Conservation (phyloP, 2,113 vertebrate genomes). For the Megalops atlanticus region DNA sequence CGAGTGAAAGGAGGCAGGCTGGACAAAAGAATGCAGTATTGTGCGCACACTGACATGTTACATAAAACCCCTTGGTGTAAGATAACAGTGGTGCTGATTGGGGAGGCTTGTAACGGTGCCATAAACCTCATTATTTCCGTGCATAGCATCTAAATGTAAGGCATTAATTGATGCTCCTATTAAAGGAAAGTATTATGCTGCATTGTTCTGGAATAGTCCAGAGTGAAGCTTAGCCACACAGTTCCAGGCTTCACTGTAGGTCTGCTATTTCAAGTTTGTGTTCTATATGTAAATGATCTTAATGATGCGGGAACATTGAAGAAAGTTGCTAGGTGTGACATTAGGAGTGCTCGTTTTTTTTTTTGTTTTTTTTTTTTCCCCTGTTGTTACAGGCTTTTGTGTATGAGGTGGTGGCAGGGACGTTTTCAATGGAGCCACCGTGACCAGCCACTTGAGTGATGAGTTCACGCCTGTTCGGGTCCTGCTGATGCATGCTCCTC, state of each 20-base stretch:
- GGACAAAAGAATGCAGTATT: background rate
- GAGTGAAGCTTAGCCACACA: background rate
- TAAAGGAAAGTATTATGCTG: background rate
- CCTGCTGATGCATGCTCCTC: background rate
- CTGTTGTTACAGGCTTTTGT: background rate
- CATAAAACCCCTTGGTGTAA: constrained; percentile 3
- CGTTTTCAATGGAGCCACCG: background rate
- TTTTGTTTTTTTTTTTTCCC: background rate
- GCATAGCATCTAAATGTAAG: constrained; percentile 6
- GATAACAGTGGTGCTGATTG: background rate
- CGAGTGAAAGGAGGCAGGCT: constrained; percentile 5
- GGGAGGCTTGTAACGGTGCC: constrained; percentile 1
- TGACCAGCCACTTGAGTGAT: background rate
- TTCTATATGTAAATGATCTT: background rate
- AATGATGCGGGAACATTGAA: background rate
- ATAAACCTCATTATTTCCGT: background rate
- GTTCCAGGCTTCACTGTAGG: background rate
- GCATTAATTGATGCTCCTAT: constrained; percentile 11
- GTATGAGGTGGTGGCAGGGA: background rate
- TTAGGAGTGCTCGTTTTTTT: background rate
- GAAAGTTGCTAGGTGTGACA: background rate
- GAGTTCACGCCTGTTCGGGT: background rate
- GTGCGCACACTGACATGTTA: background rate
- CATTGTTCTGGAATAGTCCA: background rate
- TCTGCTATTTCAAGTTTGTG: background rate